Base-by-base conservation (phyloP, 2,888 invertebrate genomes). In the Lepeophtheirus nordmannii region DNA sequence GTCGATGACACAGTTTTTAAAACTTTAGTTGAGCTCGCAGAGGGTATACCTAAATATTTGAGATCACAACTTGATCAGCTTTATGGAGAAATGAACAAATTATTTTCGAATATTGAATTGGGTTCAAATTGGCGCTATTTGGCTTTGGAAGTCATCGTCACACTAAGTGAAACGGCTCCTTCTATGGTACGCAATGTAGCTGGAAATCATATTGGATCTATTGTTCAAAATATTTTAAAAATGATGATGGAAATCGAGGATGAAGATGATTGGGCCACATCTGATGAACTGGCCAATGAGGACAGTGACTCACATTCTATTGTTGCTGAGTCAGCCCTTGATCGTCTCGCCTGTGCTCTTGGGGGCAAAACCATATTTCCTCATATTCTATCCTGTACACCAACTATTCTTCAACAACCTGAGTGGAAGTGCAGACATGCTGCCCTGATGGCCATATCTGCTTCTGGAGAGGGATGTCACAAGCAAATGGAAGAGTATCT, bases 391-490 rank as follows among this genome's bases (percentile, higher is more conserved):
- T 82, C 82, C 62, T 85, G 84, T 72, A 83, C 97, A 69, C 90
- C 93, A 0, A 80, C 80, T 46, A 93, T 97, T 94, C 78, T 97
- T 71, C 80, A 80, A 60, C 20, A 72, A 75, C 76, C 71, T 62
- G 76, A 79, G 70, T 81, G 80, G 80, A 73, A 76, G 66, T 74
- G 75, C 71, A 79, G 84, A n/a, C 91, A 97, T 77, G 97, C 97
- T 57, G 98, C 93, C 1, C 81, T 98, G 46, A 98, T 98, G 96
- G 97, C 97, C 0, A 86, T 98, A 60, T 97, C 96, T 9, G 92
- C 96, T 0, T 89, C 94, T 68, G 97, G 97, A 7, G 98, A 98
- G 79, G 98, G 98, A 23, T 98, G 97, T 74, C 92, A 93, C 75
- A 90, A 93, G 74, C 92, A 96, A 76, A 98, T 98, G 98, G 94